These are phyloP conservation scores for Aphaenogaster rudis DNA, from an alignment of 1,140 invertebrate genomes.

Conservation along the genomic window DNA sequence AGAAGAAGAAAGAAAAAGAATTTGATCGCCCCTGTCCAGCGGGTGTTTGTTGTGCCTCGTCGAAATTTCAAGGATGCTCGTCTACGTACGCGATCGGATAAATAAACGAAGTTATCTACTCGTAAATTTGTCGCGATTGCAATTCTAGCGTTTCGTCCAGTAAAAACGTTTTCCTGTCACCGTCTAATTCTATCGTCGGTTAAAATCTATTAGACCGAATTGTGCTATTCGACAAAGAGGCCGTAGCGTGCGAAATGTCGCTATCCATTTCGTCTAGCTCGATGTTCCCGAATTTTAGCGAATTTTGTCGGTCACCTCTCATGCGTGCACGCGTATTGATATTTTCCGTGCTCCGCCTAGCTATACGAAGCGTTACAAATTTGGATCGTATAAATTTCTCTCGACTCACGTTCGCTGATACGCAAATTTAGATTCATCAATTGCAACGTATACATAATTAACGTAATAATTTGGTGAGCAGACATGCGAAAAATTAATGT, in stretches of 20 bases:
- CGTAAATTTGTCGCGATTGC: constrained; percentile 35
- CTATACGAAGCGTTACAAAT: constrained; percentile 37
- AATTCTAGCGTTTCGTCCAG: background rate
- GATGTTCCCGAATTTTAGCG: constrained; percentile 36
- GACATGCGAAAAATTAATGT: constrained; percentile 53
- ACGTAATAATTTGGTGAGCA: constrained; percentile 37
- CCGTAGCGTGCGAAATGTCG: background rate
- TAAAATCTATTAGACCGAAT: constrained; percentile 53
- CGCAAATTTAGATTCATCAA: constrained; percentile 55
- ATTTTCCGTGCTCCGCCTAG: constrained; percentile 10
- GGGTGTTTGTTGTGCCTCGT: constrained; percentile 17
- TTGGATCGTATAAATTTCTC: constrained; percentile 44
- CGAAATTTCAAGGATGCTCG: constrained; percentile 42
- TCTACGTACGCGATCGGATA: constrained; percentile 40
- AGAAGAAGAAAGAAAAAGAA: background rate
- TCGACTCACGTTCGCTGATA: constrained; percentile 26
- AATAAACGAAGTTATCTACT: constrained; percentile 47
- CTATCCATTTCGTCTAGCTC: constrained; percentile 34
- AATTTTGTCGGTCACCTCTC: constrained; percentile 44
- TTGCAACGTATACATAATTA: constrained; percentile 51
- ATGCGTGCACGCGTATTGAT: constrained; percentile 30
- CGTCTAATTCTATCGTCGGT: constrained; percentile 48
- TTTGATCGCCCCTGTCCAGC: constrained; percentile 35
- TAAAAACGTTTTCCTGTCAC: constrained; percentile 30
- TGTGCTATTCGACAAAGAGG: constrained; percentile 30